Evolutionary conservation across 1,140 invertebrate genomes (phyloP).

Genomic region (Zophobas atratus): DNA sequence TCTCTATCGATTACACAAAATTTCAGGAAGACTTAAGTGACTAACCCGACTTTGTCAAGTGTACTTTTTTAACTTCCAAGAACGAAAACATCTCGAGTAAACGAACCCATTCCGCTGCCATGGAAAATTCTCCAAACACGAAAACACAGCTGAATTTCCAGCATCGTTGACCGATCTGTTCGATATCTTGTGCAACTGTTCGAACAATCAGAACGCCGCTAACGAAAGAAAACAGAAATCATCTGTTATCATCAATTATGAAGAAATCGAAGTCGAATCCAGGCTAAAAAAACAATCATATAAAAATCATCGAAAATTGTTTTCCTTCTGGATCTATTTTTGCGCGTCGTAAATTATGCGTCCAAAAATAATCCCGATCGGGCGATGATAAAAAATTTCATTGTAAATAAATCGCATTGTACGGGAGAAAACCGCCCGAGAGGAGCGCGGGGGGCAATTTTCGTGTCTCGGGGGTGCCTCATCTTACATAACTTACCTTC

Average conservation of each 20-base stretch:
- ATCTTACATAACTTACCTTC: not conserved
- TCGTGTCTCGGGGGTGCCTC: not conserved
- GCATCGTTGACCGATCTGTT: too few species aligned
- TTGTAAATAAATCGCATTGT: not conserved
- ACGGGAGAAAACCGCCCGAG: not conserved
- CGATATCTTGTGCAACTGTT: not conserved
- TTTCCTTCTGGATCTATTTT: slow-evolving; percentile 33
- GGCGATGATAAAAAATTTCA: not conserved
- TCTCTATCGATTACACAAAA: too few species aligned
- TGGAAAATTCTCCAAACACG: too few species aligned
- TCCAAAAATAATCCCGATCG: slow-evolving; percentile 13
- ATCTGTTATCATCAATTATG: slow-evolving; percentile 6
- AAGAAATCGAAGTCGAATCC: slow-evolving; percentile 3
- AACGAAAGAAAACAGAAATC: not conserved
- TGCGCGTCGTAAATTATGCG: slow-evolving; percentile 23
- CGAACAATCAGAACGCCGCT: not conserved
- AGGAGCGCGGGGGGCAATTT: not conserved
- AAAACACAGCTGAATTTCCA: too few species aligned
- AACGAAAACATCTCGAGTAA: too few species aligned
- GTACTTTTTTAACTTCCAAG: too few species aligned
- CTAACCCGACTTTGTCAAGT: too few species aligned
- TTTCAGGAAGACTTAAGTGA: too few species aligned
- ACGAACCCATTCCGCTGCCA: too few species aligned
- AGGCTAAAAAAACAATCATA: slow-evolving; percentile 26
- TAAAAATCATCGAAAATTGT: slow-evolving; percentile 39